Conservation (phyloP, 92 coral and sea anemone species). For the Phenganax marumi region DNA sequence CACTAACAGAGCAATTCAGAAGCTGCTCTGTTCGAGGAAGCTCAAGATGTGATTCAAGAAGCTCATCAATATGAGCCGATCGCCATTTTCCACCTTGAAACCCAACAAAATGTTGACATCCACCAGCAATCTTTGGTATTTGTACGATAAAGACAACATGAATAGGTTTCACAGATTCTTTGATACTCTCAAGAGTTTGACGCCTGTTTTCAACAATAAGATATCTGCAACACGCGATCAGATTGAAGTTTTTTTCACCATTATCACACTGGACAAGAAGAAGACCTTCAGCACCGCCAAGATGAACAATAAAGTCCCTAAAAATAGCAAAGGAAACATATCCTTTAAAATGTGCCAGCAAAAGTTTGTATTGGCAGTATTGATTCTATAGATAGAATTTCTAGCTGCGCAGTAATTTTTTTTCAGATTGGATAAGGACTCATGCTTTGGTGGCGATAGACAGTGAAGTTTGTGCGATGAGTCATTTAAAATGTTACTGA, state of each 20-base stretch:
- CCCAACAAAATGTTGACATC: slow-evolving; percentile 72
- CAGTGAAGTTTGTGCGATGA: too few relatives aligned
- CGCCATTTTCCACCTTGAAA: slow-evolving; percentile 82
- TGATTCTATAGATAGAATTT: not conserved
- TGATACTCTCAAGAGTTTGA: slow-evolving; percentile 43
- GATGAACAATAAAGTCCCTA: slow-evolving; percentile 69
- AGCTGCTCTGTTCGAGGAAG: slow-evolving; percentile 73
- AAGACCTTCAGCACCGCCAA: slow-evolving; percentile 77
- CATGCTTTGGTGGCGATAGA: too few relatives aligned
- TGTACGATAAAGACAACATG: slow-evolving; percentile 77
- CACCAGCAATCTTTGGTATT: slow-evolving; percentile 76
- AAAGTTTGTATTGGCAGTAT: not conserved
- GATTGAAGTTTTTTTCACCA: slow-evolving; percentile 66
- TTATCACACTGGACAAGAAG: slow-evolving; percentile 78
- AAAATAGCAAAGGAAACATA: not conserved
- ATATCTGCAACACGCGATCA: slow-evolving; percentile 83
- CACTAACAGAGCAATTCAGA: slow-evolving; percentile 77
- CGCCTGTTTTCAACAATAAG: slow-evolving; percentile 58
- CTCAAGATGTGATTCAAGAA: slow-evolving; percentile 68
- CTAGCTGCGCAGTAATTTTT: too few relatives aligned
- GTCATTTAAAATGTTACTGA: too few relatives aligned
- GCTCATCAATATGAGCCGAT: slow-evolving; percentile 83
- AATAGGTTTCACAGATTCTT: slow-evolving; percentile 38
- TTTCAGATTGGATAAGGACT: too few relatives aligned
- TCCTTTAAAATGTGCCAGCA: not conserved